These are phyloP conservation scores for Drosophila hamatofila DNA, from an alignment of 2,888 invertebrate genomes.

Conservation along the genomic window DNA sequence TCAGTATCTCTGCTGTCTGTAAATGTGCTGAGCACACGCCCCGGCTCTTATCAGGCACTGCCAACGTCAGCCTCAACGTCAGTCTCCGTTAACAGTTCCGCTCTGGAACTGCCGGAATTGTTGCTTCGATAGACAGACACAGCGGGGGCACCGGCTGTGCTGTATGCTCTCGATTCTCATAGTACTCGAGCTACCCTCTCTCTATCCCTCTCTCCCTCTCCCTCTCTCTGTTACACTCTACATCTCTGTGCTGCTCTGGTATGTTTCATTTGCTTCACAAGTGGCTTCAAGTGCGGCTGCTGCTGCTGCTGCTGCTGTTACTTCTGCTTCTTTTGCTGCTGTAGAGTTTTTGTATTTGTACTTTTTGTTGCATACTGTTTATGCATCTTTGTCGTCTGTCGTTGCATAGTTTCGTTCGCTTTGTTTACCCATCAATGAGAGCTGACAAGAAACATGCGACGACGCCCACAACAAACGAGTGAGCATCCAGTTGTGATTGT, in stretches of 20 bases:
- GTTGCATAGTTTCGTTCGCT: slow-evolving; percentile 58
- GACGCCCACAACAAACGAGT: slow-evolving; percentile 57
- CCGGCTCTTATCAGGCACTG: slow-evolving; percentile 50
- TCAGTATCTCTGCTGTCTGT: slow-evolving; percentile 8
- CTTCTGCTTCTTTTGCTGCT: slow-evolving; percentile 16
- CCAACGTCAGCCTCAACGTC: slow-evolving; percentile 44
- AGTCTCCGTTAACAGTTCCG: slow-evolving; percentile 61
- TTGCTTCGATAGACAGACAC: slow-evolving; percentile 43
- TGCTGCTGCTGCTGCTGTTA: slow-evolving; percentile 21
- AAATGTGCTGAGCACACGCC: slow-evolving; percentile 33
- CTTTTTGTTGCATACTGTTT: slow-evolving; percentile 70
- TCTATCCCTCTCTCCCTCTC: neutral
- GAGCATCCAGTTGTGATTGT: slow-evolving; percentile 24
- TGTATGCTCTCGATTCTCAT: neutral
- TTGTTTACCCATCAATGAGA: slow-evolving; percentile 79
- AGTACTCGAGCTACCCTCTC: neutral
- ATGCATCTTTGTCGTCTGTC: slow-evolving; percentile 74
- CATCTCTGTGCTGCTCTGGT: slow-evolving; percentile 45
- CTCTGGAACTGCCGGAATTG: slow-evolving; percentile 68
- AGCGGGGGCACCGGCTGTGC: slow-evolving; percentile 9
- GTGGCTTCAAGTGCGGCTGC: slow-evolving; percentile 63
- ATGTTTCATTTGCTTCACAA: slow-evolving; percentile 76
- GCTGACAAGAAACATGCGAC: slow-evolving; percentile 79
- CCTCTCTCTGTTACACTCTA: too few species aligned
- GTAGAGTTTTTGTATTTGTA: slow-evolving; percentile 26